Base-by-base conservation (phyloP, 2,797 vertebrate species). In the Podargus strigoides region DNA sequence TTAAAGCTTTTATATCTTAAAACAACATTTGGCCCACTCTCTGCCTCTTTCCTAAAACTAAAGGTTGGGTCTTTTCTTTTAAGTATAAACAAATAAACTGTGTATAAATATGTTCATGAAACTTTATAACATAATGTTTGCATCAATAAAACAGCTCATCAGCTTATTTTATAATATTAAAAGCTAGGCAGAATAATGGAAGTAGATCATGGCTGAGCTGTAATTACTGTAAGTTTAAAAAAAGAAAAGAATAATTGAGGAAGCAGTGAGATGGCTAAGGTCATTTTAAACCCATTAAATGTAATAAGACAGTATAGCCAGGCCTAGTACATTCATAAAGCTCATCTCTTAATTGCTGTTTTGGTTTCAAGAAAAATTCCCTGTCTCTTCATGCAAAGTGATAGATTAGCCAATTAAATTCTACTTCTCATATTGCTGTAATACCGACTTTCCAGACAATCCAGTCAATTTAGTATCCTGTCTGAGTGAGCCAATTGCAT, bases 211-310 rank as follows among this genome's bases (percentile, higher is more conserved):
- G 92, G 53, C 20, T 18, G 7, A 86, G 39, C 49, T 84, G 59
- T 77, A 92, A 94, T 87, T 95, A 85, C 59, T n/a, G 7, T 36
- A 87, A 85, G 46, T 64, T 93, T 23, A 2, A 90, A 92, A 89
- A 72, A 77, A 79, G 12, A 46, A 75, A 39, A 91, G 15, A 87
- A 47, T 85, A 95, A 93, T 72, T 81, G 67, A 95, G 81, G 94
- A 92, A 93, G 69, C 39, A 89, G 39, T 20, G 24, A 72, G 69
- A 91, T 81, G 66, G 79, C 72, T 80, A 90, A 18, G 64, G 72
- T 89, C 0, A 94, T 91, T 96, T 93, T 12, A 95, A 93, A 73
- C 28, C 69, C 85, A 95, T 95, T 96, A 95, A 80, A 78, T 32
- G 26, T 30, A 95, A 41, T 81, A 83, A 75, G n/a, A 72, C 39